A percentile compares a stretch with the other conserved stretches of the same genome.
Evolutionary conservation across 2,113 vertebrate species (phyloP).

Genomic region (Dendrocopos noguchii): DNA sequence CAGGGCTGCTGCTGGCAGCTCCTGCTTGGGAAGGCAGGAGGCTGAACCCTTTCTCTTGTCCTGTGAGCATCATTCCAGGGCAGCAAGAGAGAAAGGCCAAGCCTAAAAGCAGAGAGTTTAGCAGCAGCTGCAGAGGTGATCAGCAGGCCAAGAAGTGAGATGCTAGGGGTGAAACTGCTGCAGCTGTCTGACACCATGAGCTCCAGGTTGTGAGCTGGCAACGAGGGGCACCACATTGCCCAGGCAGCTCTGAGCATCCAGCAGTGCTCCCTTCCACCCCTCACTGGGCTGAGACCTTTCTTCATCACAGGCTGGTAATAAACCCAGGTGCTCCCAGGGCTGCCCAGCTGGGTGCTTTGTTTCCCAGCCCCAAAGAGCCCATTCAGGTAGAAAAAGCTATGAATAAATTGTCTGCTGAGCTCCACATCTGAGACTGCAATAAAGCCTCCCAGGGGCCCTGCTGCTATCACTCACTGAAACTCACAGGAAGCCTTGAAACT

Average conservation of each 20-base stretch:
- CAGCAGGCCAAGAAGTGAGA: not conserved
- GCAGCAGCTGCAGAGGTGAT: not conserved
- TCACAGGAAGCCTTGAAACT: not conserved
- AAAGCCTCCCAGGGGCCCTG: not conserved
- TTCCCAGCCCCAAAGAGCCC: not conserved
- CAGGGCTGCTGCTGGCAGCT: not conserved
- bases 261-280: not conserved
- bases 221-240: fast-evolving
- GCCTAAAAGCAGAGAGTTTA: not conserved
- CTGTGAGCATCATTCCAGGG: not conserved
- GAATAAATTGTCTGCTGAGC: constrained; percentile 30
- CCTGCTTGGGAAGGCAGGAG: not conserved
- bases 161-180: not conserved
- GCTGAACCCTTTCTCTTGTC: not conserved
- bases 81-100: not conserved
- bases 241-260: not conserved
- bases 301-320: not conserved
- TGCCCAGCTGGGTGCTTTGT: not conserved
- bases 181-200: not conserved
- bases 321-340: not conserved
- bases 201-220: not conserved
- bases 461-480: not conserved
- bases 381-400: not conserved
- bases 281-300: not conserved
- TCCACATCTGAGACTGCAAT: not conserved